Evolutionary conservation across 1,140 invertebrate species (phyloP), one percentile per base, ranked within the genome.

Genomic region (Drosophila busckii): DNA sequence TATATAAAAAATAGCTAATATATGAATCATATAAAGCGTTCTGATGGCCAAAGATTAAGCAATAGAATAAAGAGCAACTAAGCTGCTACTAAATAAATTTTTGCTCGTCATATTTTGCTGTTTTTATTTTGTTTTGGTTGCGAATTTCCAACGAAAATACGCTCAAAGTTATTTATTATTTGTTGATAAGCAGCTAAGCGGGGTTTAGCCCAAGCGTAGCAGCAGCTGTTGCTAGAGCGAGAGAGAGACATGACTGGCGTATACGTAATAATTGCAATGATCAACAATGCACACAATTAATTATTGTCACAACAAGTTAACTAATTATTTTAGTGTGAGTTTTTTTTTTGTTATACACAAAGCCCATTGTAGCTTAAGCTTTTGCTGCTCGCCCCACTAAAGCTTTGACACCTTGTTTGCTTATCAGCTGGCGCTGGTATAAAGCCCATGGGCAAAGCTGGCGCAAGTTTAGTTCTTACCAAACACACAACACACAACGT

Each of bases 111-210:
- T 29, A 29, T 45, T 55, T 34, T 38, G 16, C 20, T 6, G 20
- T 6, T 26, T 16, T 34, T 41, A 50, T 45, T 28, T 12, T 53
- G 6, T 28, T 32, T 25, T 53, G 23, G 34, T 46, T 48, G 19
- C 35, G 19, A 37, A 29, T 23, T 4, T 4, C 15, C 35, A 54
- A 23, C 48, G 16, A 55, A 65, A 63, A 65, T 61, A 35, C 50
- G 31, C 53, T 75, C 56, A 55, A 65, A 70, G 76, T 75, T 61
- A 61, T 55, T 56, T 75, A 65, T 75, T 59, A 48, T 54, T 40
- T 59, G 32, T 31, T 35, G 32, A 46, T 52, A 64, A 31, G 34
- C 34, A 37, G 48, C 42, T 63, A 48, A 64, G 22, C n/a, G 4
- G 23, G 32, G 22, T 20, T 34, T 35, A 17, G 29, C 22, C 44